These are phyloP conservation scores for Cactoblastis cactorum DNA, from an alignment of 2,888 invertebrate species.

Conservation along the genomic window DNA sequence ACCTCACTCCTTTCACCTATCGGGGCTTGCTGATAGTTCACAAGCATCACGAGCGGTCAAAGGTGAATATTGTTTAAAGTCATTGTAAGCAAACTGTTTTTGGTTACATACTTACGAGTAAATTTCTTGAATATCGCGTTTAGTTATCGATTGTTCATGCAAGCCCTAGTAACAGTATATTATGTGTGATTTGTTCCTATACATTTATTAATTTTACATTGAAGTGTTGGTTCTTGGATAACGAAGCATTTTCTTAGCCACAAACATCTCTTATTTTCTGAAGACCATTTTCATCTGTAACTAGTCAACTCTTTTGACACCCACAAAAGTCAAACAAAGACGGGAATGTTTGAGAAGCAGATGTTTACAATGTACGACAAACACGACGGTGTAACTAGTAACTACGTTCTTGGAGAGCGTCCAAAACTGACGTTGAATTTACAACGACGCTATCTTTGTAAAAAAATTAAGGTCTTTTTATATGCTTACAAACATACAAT, in stretches of 20 bases:
- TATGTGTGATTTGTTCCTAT: too few species aligned
- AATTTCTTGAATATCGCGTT: not conserved
- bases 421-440: conserved; percentile 35
- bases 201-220: too few species aligned
- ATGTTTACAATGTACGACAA: conserved; percentile 50
- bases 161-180: too few species aligned
- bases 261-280: too few species aligned
- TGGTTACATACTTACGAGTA: not conserved
- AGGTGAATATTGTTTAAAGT: conserved; percentile 37
- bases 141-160: not conserved
- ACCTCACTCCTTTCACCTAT: conserved; percentile 57
- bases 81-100: conserved; percentile 13
- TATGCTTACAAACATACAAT: conserved; percentile 33
- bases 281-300: conserved; percentile 6
- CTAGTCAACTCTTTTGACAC: conserved; percentile 25
- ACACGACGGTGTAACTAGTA: conserved; percentile 39
- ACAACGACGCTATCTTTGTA: conserved; percentile 29
- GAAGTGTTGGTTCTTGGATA: too few species aligned
- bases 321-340: conserved; percentile 39
- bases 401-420: conserved; percentile 43
- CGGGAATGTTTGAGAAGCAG: conserved; percentile 40
- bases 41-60: conserved; percentile 57
- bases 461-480: conserved; percentile 31
- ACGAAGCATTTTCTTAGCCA: too few species aligned
- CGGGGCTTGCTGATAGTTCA: conserved; percentile 46